phyloP scores from a whole-genome alignment of 2,888 invertebrate species.

The Ophion obscuratus region DNA sequence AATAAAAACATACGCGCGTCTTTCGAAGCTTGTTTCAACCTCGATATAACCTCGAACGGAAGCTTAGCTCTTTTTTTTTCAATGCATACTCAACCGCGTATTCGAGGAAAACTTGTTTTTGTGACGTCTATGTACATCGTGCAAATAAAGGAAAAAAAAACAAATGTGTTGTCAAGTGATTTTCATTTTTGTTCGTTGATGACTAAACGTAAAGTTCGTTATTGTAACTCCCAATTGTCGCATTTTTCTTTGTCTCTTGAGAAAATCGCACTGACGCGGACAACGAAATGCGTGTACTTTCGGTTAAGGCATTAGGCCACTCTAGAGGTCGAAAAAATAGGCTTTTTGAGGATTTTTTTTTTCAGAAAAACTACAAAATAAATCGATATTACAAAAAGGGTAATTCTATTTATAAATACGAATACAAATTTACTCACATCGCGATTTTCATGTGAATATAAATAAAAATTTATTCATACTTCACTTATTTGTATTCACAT shows the following conservation, averaged over 20 bases:
- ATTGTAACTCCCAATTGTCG: background rate
- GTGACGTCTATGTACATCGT: conserved; percentile 51
- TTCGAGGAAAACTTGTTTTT: conserved; percentile 7
- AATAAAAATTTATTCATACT: no score
- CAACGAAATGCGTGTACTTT: conserved; percentile 24
- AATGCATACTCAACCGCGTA: conserved; percentile 4
- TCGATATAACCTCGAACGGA: conserved; percentile 4
- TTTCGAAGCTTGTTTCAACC: conserved; percentile 6
- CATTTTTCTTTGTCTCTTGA: background rate
- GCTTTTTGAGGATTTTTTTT: no score
- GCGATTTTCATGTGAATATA: no score
- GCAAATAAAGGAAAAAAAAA: conserved; percentile 20
- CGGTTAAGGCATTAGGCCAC: conserved; percentile 1
- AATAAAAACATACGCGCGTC: background rate
- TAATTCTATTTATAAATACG: no score
- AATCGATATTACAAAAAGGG: no score
- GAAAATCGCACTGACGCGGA: conserved; percentile 26
- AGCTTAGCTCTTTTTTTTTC: background rate
- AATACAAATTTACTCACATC: no score
- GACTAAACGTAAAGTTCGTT: conserved; percentile 22
- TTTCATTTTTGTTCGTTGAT: conserved; percentile 51
- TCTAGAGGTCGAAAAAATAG: no score
- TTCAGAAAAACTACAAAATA: no score
- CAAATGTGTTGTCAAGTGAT: background rate
- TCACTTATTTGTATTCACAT: no score